Base-by-base conservation (phyloP, 2,113 vertebrate species). In the Heterotis niloticus region DNA sequence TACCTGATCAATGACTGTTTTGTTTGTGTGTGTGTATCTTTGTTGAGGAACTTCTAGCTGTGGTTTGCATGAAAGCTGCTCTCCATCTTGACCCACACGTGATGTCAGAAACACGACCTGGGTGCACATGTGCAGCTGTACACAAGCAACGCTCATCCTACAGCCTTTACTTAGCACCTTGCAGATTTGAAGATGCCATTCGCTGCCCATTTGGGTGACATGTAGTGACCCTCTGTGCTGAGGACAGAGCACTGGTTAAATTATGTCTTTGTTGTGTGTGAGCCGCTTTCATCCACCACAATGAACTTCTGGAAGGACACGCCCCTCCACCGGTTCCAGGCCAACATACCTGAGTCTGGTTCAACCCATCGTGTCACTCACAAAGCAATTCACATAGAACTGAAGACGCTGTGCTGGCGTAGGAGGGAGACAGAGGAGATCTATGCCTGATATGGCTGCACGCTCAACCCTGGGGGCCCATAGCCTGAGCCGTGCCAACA, bases 121-220 rank as follows among this genome's bases (percentile, higher is more conserved):
- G 3, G 34, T 44, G 34, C 34, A 44, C 34, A 44, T 44, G 3
- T 44, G 34, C 34, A 44, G 34, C 7, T 7, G 7, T 7, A 44
- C 34, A 44, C 34, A 44, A 44, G 34, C 34, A 44, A 7, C 34
- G 7, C 7, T 44, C n/a, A 68, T 18, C 20, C 34, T n/a, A 34
- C 18, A 34, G 16, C 51, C 34, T 70, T 70, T 51, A 70, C 28
- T 34, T 70, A 44, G 34, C 14, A 70, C 68, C 68, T 70, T 20
- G 51, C 51, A 11, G 51, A 70, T 70, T 44, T 70, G 68, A 70
- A 51, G 51, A 70, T 70, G 34, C 68, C 29, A 70, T 20, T 20
- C 29, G 20, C 14, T 70, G 10, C 12, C 34, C 7, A 2, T n/a
- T n/a, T n/a, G n/a, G n/a, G n/a, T 44, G 34, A 44, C 34, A 44